A percentile compares a stretch with the other conserved stretches of the same genome.
phyloP scores from a whole-genome alignment of 2,113 vertebrate genomes.

The Bagarius yarrelli region DNA sequence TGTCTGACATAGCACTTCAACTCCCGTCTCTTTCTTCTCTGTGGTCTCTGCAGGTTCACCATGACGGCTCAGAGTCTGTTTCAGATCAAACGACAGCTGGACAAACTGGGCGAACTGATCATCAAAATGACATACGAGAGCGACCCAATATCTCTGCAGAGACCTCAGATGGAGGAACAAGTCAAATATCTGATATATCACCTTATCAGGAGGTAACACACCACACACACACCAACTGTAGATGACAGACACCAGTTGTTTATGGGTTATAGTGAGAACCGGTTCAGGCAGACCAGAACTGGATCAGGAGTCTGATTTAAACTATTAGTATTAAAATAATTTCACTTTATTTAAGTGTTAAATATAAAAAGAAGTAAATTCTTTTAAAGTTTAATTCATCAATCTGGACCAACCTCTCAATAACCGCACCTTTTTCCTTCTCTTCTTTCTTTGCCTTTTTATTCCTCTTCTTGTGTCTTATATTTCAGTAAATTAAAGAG shows the following conservation, averaged over 20 bases:
- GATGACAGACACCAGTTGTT: neutral
- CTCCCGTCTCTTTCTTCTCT: neutral
- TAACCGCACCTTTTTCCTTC: no score
- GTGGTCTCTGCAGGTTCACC: slow-evolving; percentile 77
- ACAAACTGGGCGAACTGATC: slow-evolving; percentile 89
- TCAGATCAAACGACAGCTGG: slow-evolving; percentile 89
- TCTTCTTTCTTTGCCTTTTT: no score
- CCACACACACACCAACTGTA: neutral
- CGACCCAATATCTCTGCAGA: slow-evolving; percentile 88
- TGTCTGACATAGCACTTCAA: neutral
- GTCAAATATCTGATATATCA: slow-evolving; percentile 87
- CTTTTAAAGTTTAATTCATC: no score
- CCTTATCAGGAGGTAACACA: slow-evolving; percentile 85
- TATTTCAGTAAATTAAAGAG: no score
- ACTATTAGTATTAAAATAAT: no score
- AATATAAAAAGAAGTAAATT: no score
- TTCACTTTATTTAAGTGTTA: no score
- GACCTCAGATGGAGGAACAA: slow-evolving; percentile 83
- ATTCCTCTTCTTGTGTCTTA: no score
- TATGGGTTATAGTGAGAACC: neutral
- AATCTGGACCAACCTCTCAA: no score
- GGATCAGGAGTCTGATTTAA: no score
- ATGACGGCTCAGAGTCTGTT: slow-evolving; percentile 92
- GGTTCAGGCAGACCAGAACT: neutral
- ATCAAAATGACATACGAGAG: slow-evolving; percentile 90